Evolutionary conservation across 35 echinoderm and acorn worm species (phyloP), one percentile per base, ranked within the genome.

Genomic region (Diadema setosum): DNA sequence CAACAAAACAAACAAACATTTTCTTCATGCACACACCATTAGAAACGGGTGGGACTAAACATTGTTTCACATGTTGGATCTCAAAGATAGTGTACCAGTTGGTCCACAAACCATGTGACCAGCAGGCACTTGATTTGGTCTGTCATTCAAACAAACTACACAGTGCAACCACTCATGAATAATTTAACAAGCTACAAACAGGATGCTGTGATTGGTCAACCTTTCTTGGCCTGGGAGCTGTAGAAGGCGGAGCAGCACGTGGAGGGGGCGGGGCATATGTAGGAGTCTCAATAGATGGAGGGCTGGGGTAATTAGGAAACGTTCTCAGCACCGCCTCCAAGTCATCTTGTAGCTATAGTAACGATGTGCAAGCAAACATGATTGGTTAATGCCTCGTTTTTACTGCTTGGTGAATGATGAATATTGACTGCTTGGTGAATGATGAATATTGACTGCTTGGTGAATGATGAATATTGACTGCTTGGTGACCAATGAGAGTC

Each of bases 261-360:
- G 37, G 8, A 42, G 73, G 73, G 35, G 73, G 73, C 35, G 73
- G 73, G 73, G 73, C 73, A 44, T 78, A 78, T 25, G 73, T 44
- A 42, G 73, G 73, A 14, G 33, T 39, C 40, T 78, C 73, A 25
- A 42, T 21, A 21, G 73, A 78, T 4, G 73, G 73, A 42, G 73
- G 39, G 34, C 35, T 78, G 20, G 73, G 73, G 40, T 42, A 78
- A 78, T 78, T 78, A 5, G 73, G 73, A 41, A 78, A 78, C 35
- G 73, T 42, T 78, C 37, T 39, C 73, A 78, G 40, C 35, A 78
- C 73, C 5, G 73, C 73, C 21, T 78, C 73, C 73, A 78, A 78
- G 73, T 78, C 73, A 20, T 78, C 73, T 42, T 39, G 33, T 44
- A 78, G 29, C 73, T 78, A 44, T 9, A 67, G 20, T 16, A 67